phyloP scores from a whole-genome alignment of 2,888 invertebrate genomes.

The Acholoe squamosa region DNA sequence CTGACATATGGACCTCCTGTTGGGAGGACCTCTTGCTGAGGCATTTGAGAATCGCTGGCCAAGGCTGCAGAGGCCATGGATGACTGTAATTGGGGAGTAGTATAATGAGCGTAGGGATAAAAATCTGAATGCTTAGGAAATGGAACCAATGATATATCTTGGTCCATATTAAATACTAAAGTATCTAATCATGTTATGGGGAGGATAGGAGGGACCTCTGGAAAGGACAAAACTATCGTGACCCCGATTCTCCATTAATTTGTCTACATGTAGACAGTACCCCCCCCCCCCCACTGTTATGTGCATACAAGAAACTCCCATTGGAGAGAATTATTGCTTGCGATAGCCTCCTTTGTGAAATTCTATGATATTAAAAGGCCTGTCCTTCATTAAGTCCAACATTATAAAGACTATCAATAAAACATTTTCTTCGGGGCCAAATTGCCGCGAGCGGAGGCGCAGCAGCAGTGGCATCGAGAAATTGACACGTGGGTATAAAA shows the following conservation, averaged over 20 bases:
- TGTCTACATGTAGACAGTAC: no score
- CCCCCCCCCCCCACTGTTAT: no score
- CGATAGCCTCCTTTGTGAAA: neutral
- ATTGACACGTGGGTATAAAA: slow-evolving; percentile 8
- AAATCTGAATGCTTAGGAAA: no score
- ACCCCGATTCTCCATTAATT: no score
- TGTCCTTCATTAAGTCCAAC: neutral
- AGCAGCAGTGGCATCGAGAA: neutral
- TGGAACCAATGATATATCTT: no score
- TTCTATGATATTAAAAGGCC: neutral
- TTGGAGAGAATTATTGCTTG: neutral
- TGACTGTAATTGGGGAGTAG: neutral
- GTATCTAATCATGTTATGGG: neutral
- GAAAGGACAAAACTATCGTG: no score
- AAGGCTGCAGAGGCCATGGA: neutral
- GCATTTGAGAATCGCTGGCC: neutral
- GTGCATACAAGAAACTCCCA: no score
- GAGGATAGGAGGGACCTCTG: neutral
- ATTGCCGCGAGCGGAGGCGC: neutral
- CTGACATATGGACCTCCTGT: slow-evolving; percentile 47
- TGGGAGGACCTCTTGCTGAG: neutral
- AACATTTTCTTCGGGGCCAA: neutral
- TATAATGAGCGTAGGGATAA: neutral
- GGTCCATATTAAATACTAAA: no score
- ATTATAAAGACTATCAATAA: slow-evolving; percentile 23